Conservation (phyloP, 1,140 invertebrate genomes). For the Reticulitermes speratus region DNA sequence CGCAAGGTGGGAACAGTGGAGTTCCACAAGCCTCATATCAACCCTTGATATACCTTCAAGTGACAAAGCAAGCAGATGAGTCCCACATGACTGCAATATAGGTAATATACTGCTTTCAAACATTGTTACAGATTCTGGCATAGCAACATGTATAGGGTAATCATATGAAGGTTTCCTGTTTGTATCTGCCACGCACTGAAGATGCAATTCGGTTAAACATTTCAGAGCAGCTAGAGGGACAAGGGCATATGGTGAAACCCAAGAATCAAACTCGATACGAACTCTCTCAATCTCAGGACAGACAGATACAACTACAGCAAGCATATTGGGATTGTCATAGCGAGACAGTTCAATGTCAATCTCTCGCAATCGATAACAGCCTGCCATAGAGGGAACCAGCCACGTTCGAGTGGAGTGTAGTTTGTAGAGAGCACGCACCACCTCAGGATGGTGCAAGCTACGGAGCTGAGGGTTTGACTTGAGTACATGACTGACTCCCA, state of each 20-base stretch:
- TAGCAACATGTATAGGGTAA: background rate
- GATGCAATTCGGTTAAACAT: conserved; percentile 31
- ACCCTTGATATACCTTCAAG: conserved; percentile 34
- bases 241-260: conserved; percentile 31
- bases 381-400: background rate
- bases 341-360: conserved; percentile 29
- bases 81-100: conserved; percentile 30
- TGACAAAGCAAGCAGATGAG: conserved; percentile 29
- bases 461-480: conserved; percentile 35
- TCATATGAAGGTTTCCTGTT: conserved; percentile 29
- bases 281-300: conserved; percentile 33
- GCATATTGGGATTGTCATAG: conserved; percentile 28
- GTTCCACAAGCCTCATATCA: conserved; percentile 29
- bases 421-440: conserved; percentile 34
- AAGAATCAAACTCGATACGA: conserved; percentile 34
- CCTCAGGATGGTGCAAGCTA: conserved; percentile 33
- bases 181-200: conserved; percentile 32
- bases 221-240: conserved; percentile 26
- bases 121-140: background rate
- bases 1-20: conserved; percentile 27
- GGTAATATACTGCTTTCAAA: conserved; percentile 34
- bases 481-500: conserved; percentile 31
- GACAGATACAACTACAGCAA: conserved; percentile 29
- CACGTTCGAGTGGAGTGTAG: conserved; percentile 30
- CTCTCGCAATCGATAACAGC: conserved; percentile 21